Evolutionary conservation across 1,140 invertebrate genomes (phyloP), one percentile per base, ranked within the genome.

Genomic region (Drosophila busckii): DNA sequence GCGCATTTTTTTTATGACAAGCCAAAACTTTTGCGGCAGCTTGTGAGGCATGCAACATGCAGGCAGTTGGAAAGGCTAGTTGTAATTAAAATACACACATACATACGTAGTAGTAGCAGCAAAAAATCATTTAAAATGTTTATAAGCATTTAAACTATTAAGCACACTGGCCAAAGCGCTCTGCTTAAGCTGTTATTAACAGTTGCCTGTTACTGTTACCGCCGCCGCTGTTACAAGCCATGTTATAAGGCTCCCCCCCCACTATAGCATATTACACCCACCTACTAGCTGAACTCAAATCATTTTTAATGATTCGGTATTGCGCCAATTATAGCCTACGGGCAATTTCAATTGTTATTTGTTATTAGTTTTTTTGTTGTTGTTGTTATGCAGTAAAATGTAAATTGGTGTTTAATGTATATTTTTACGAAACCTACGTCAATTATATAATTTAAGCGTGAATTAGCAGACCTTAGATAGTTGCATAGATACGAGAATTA

Each of bases 1-100:
- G 75, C 69, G 75, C 75, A 80, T 80, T 80, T 80, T 80, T 80
- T 80, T 80, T 75, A 80, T 80, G 69, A 75, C 64, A 80, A 59
- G 66, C 48, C n/a, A 45, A 58, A 76, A 53, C 54, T 55, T 50
- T 58, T 45, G 38, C 45, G n/a, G n/a, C n/a, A n/a, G n/a, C n/a
- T n/a, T n/a, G n/a, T n/a, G n/a, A n/a, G n/a, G n/a, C n/a, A n/a
- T n/a, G n/a, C n/a, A n/a, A n/a, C n/a, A n/a, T n/a, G n/a, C n/a
- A n/a, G n/a, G n/a, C n/a, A n/a, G n/a, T n/a, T n/a, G n/a, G n/a
- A n/a, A n/a, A n/a, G n/a, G n/a, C n/a, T n/a, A n/a, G n/a, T n/a
- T n/a, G n/a, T n/a, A n/a, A n/a, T n/a, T n/a, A n/a, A n/a, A n/a
- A n/a, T n/a, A n/a, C n/a, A n/a, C n/a, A n/a, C n/a, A n/a, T n/a